Conservation (phyloP, 2,888 invertebrate genomes). For the Andrena hattorfiana region DNA sequence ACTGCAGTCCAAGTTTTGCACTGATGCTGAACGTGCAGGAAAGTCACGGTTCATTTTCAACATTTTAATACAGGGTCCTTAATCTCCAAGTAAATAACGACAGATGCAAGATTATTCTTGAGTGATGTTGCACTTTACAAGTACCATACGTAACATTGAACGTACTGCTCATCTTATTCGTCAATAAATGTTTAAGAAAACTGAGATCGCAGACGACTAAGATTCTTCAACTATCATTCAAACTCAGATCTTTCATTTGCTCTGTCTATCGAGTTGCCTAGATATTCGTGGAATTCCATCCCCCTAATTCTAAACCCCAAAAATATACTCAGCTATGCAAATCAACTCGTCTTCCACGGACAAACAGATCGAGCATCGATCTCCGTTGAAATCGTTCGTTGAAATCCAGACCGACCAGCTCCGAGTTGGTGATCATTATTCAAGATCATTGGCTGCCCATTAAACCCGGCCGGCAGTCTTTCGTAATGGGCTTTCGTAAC, state of each 20-base stretch:
- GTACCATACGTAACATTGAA: no score
- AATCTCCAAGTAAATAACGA: no score
- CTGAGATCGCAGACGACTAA: not conserved
- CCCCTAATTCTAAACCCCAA: no score
- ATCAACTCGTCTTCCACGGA: not conserved
- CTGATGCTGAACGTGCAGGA: not conserved
- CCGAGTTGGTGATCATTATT: slow-evolving; percentile 47
- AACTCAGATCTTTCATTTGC: not conserved
- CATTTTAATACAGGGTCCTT: no score
- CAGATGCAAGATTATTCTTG: no score
- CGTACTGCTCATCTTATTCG: not conserved
- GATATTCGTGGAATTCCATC: not conserved
- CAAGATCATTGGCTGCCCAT: slow-evolving; percentile 51
- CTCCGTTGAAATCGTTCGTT: slow-evolving; percentile 5
- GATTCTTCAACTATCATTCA: not conserved
- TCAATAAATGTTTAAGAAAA: not conserved
- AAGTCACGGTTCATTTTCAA: slow-evolving; percentile 4
- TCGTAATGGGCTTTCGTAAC: slow-evolving; percentile 52
- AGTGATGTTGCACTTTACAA: no score
- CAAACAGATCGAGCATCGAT: not conserved
- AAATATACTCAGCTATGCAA: not conserved
- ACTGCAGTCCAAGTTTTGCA: slow-evolving; percentile 34
- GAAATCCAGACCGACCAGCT: slow-evolving; percentile 2
- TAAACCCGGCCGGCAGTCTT: slow-evolving; percentile 36
- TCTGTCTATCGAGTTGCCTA: not conserved